Conservation (phyloP, 2,113 vertebrate species). For the Gavialis gangeticus region DNA sequence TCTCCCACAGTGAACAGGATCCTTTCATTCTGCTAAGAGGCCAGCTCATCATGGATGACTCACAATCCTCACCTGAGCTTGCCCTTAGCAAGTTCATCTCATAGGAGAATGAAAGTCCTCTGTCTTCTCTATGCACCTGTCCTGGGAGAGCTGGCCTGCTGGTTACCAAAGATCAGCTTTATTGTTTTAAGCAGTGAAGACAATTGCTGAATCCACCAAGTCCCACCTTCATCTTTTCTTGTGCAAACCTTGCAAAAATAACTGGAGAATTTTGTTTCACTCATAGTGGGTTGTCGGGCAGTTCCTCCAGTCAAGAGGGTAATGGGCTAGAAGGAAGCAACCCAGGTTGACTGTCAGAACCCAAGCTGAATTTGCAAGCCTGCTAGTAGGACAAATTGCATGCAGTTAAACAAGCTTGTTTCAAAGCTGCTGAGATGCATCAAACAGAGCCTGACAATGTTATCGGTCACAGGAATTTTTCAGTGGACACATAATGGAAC, state of each 20-base stretch:
- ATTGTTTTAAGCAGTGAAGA: too few relatives aligned
- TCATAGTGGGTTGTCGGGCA: background rate
- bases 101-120: too few relatives aligned
- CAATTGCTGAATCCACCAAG: background rate
- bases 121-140: too few relatives aligned
- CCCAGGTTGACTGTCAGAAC: background rate
- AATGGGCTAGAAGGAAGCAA: background rate
- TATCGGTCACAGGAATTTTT: background rate
- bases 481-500: background rate
- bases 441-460: background rate
- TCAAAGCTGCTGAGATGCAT: background rate
- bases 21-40: too few relatives aligned
- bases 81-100: too few relatives aligned
- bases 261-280: background rate
- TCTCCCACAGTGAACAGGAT: too few relatives aligned
- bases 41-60: too few relatives aligned
- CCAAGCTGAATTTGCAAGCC: background rate
- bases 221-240: background rate
- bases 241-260: background rate
- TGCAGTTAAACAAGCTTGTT: background rate
- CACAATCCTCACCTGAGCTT: too few relatives aligned
- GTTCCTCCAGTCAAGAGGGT: background rate
- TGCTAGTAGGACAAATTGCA: background rate
- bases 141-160: too few relatives aligned
- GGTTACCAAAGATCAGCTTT: too few relatives aligned